phyloP scores from a whole-genome alignment of 2,797 vertebrate genomes.

The Harpagifer antarcticus region DNA sequence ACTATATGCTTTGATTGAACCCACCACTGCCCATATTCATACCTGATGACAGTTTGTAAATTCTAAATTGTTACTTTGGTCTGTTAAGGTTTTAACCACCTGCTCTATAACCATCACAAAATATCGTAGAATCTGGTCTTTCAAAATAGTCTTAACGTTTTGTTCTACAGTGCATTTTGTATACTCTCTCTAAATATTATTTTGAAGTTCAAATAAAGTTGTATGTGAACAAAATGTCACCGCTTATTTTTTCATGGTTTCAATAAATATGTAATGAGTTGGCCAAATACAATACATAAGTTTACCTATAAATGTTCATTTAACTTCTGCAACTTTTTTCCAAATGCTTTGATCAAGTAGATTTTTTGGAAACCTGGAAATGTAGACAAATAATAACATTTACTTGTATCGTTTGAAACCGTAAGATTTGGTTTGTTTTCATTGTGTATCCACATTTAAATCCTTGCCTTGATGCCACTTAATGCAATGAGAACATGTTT shows the following conservation, averaged over 20 bases:
- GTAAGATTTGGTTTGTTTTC: background rate
- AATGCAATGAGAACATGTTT: background rate
- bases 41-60: conserved; percentile 18
- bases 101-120: background rate
- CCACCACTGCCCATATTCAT: background rate
- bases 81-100: background rate
- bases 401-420: background rate
- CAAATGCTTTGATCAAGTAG: background rate
- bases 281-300: background rate
- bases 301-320: background rate
- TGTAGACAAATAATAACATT: background rate
- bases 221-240: conserved; percentile 69
- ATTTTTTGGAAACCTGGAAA: background rate
- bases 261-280: background rate
- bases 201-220: conserved; percentile 82
- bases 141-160: conserved; percentile 27
- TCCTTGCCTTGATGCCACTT: background rate
- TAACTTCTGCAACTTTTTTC: background rate
- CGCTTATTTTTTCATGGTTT: background rate
- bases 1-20: conserved; percentile 5
- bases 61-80: conserved; percentile 23
- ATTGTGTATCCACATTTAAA: background rate
- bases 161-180: conserved; percentile 64
- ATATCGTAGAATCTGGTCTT: conserved; percentile 6
- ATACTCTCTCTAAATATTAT: conserved; percentile 77